Percentiles rank a stretch among this genome's conserved stretches.
Conservation (phyloP, 2,113 vertebrate species). For the Thomomys bottae region DNA sequence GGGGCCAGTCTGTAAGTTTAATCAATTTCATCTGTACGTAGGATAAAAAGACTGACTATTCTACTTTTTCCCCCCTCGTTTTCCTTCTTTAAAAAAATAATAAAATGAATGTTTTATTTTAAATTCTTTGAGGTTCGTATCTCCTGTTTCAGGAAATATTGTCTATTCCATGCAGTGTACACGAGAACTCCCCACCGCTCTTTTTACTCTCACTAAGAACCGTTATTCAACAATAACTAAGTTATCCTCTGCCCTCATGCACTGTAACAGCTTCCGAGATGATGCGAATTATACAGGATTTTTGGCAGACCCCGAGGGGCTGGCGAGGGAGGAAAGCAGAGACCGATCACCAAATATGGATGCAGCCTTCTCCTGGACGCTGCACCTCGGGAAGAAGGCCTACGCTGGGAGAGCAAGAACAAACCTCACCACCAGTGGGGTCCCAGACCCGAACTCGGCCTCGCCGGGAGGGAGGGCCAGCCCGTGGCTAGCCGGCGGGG, state of each 20-base stretch:
- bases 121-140: constrained; percentile 89
- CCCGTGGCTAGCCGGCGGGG: too few species aligned
- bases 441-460: constrained; percentile 43
- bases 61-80: constrained; percentile 76
- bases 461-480: neutral
- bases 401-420: neutral
- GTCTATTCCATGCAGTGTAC: constrained; percentile 86
- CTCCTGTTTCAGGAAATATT: constrained; percentile 92
- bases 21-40: constrained; percentile 90
- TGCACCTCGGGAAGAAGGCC: constrained; percentile 71
- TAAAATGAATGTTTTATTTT: constrained; percentile 88
- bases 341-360: constrained; percentile 73
- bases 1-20: constrained; percentile 89
- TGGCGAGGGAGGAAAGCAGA: constrained; percentile 21
- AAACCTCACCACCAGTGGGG: neutral
- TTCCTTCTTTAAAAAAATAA: constrained; percentile 81
- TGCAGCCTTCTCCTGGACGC: constrained; percentile 42
- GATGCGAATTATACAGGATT: constrained; percentile 76
- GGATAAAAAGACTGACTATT: constrained; percentile 89
- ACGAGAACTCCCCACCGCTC: constrained; percentile 67
- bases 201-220: constrained; percentile 69
- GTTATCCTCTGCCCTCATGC: constrained; percentile 79
- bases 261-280: constrained; percentile 79
- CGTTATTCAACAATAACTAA: constrained; percentile 81
- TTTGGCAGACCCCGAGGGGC: constrained; percentile 75